Base-by-base conservation (phyloP, 2,113 vertebrate genomes). In the Anser cygnoides region DNA sequence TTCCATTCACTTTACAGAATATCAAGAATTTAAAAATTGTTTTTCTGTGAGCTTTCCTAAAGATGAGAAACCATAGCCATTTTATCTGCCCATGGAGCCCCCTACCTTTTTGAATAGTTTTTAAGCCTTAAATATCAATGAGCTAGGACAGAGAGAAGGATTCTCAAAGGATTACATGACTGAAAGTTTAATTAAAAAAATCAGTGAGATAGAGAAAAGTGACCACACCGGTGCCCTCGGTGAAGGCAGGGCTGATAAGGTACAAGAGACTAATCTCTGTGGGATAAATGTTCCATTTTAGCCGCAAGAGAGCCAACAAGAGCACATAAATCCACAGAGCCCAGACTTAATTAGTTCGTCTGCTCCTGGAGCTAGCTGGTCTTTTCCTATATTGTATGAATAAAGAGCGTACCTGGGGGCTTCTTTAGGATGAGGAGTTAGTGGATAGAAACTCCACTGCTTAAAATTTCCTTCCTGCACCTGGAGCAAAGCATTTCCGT, bases 161-260 rank as follows among this genome's bases (percentile, higher is more conserved):
- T 39, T 89, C 83, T 86, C 73, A 33, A 73, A 77, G 76, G 59
- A 96, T 84, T 29, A 52, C 6, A 59, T 10, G 15, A 39, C 65
- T 93, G 43, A 18, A 77, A 87, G 57, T 65, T 96, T 81, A 90
- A 90, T 94, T 94, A 25, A 90, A 93, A 86, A 83, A 33, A 39
- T 33, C 68, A 52, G n/a, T 11, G 37, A 80, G 71, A 90, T 1
- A 78, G 37, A 86, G 72, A 41, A 70, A 90, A 86, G 72, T 67
- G 83, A 66, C 68, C 90, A 39, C 16, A 61, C 21, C 7, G 5
- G 55, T 93, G 84, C 35, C 8, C 70, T n/a, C 54, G 9, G 10
- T 3, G 43, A 86, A 55, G 59, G 50, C 44, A 41, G 74, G 16
- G 90, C 66, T 85, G 84, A 12, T 52, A 6, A 88, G 71, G 65